A percentile compares a stretch with the other conserved stretches of the same genome.
phyloP scores from a whole-genome alignment of 1,140 invertebrate species.

The Drosophila rufa region DNA sequence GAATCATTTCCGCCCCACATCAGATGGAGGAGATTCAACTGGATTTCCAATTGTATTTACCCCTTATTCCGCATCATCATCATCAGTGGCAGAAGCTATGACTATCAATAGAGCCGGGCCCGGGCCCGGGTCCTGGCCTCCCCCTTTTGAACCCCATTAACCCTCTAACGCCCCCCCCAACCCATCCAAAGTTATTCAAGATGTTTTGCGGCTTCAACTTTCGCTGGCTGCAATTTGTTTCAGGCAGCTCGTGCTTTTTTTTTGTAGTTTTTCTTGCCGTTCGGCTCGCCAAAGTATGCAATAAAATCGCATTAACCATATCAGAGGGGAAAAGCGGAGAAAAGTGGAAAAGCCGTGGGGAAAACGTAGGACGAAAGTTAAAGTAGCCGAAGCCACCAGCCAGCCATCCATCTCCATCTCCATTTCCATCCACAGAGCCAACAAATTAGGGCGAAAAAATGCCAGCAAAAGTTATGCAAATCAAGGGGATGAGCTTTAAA shows the following conservation, averaged over 20 bases:
- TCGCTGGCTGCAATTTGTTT: slow-evolving; percentile 43
- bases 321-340: not conserved
- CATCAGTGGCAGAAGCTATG: slow-evolving; percentile 26
- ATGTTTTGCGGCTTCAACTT: slow-evolving; percentile 60
- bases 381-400: slow-evolving; percentile 26
- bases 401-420: slow-evolving; percentile 1
- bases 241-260: slow-evolving; percentile 1
- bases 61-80: slow-evolving; percentile 21
- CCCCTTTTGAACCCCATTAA: not conserved
- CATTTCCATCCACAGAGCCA: not conserved
- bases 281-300: slow-evolving; percentile 66
- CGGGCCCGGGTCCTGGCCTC: not conserved
- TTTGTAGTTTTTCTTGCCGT: slow-evolving; percentile 23
- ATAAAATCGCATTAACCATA: slow-evolving; percentile 73
- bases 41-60: slow-evolving; percentile 29
- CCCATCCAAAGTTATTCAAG: slow-evolving; percentile 54
- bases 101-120: not conserved
- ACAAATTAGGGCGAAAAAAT: slow-evolving; percentile 51
- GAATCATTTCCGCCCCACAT: slow-evolving; percentile 16
- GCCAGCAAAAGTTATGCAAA: slow-evolving; percentile 40
- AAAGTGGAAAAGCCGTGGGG: not conserved
- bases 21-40: slow-evolving; percentile 13
- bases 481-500: not conserved
- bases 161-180: not conserved
- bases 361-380: slow-evolving; percentile 22